These are phyloP conservation scores for Halcyon leucocephala DNA, from an alignment of 2,797 vertebrate species.

Conservation along the genomic window DNA sequence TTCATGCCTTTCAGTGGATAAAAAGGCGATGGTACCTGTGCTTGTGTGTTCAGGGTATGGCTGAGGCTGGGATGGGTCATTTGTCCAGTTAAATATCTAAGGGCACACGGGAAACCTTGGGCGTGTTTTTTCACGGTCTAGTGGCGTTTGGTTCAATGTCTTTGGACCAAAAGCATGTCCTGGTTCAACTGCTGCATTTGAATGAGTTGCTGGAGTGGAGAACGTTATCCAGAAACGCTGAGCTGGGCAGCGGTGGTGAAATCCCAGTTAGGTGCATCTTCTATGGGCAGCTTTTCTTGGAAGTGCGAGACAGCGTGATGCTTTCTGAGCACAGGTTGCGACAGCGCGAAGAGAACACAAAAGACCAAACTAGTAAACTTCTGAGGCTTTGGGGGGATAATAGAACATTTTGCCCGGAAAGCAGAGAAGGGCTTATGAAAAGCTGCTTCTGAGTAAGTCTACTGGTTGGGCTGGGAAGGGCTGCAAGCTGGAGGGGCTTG, in stretches of 20 bases:
- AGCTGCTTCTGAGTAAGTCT: neutral
- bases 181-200: neutral
- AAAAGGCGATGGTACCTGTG: neutral
- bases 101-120: neutral
- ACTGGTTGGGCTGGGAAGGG: neutral
- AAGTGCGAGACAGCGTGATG: accelerated
- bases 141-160: neutral
- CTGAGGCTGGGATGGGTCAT: neutral
- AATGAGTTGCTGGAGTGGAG: neutral
- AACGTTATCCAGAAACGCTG: neutral
- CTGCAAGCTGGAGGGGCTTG: constrained; percentile 21
- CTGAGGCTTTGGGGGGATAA: neutral
- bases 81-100: neutral
- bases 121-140: neutral
- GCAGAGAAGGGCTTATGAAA: neutral
- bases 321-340: neutral
- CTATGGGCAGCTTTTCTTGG: neutral
- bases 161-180: neutral
- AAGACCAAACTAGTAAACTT: neutral
- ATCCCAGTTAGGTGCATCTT: neutral
- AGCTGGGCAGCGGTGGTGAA: neutral
- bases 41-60: neutral
- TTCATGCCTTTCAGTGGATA: neutral
- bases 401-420: neutral
- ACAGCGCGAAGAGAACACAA: neutral